A percentile compares a stretch with the other conserved stretches of the same genome.
Evolutionary conservation across 1,140 invertebrate genomes (phyloP).

Genomic region (Drosophila busckii): DNA sequence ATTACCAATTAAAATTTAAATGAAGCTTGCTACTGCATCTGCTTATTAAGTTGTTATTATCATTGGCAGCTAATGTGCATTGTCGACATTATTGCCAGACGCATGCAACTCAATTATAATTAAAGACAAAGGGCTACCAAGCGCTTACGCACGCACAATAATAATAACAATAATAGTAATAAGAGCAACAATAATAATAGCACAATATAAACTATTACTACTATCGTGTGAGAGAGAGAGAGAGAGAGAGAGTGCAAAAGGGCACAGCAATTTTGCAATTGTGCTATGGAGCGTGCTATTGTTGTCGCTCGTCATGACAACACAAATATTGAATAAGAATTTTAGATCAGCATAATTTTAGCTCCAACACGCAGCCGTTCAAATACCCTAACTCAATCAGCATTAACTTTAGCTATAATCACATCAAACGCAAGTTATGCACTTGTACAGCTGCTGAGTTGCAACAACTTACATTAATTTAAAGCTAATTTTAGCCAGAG

Average conservation of each 20-base stretch:
- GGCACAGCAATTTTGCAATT: slow-evolving; percentile 58
- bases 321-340: slow-evolving; percentile 8
- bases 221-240: slow-evolving; percentile 6
- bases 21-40: background rate
- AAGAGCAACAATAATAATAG: slow-evolving; percentile 46
- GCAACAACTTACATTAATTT: background rate
- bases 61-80: background rate
- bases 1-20: too few species aligned
- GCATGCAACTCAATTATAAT: slow-evolving; percentile 3
- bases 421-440: too few species aligned
- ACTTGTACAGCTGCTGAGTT: background rate
- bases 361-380: too few species aligned
- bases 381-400: slow-evolving; percentile 23
- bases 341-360: background rate
- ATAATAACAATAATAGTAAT: slow-evolving; percentile 10
- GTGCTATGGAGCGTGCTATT: slow-evolving; percentile 54
- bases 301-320: slow-evolving; percentile 51
- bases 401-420: too few species aligned
- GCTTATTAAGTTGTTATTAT: background rate
- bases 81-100: too few species aligned
- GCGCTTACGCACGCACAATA: slow-evolving; percentile 22
- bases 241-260: background rate
- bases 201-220: slow-evolving; percentile 60
- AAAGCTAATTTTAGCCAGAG: background rate
- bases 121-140: slow-evolving; percentile 26